Evolutionary conservation across 2,113 vertebrate genomes (phyloP), one percentile per base, ranked within the genome.

Genomic region (Lepus timidus): DNA sequence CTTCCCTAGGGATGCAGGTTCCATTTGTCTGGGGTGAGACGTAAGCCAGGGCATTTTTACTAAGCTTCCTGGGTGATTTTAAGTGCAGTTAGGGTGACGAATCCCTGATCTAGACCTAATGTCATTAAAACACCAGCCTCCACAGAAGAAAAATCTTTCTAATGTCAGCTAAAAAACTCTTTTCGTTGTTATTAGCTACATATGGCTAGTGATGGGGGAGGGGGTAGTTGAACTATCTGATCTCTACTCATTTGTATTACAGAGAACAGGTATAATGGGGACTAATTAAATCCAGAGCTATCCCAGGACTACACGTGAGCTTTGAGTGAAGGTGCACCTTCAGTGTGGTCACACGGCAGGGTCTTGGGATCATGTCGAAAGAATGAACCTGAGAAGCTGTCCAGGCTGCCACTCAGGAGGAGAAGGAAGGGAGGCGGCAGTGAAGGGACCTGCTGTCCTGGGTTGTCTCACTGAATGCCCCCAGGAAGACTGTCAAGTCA

Each of bases 191-290:
- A 79, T 36, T 94, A 29, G 58, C 87, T 87, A 31, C 6, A 33
- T 36, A 49, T 12, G 76, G 23, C 31, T 92, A n/a, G 16, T 84
- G 20, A 76, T 27, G 5, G 33, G 16, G 19, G n/a, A 39, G 6
- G 16, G 33, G 23, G 49, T 75, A 27, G 10, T 31, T 36, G 39
- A 79, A 20, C 13, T 10, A 31, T 49, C 67, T 91, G 44, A 55
- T 82, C 92, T 68, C 92, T 51, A 73, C 73, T 81, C 65, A n/a
- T 51, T 62, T 33, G 31, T n/a, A 67, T 90, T 70, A 88, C 62
- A 44, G 27, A 82, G 11, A 62, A 39, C 9, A 78, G 12, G n/a
- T 17, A n/a, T n/a, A 71, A 27, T 1, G 55, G 78, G 25, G 36
- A n/a, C 49, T 65, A 39, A 27, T 73, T 52, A 64, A 90, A 84